A percentile compares a stretch with the other conserved stretches of the same genome.
phyloP scores from a whole-genome alignment of 2,888 invertebrate genomes.

The Anorthoa munda region DNA sequence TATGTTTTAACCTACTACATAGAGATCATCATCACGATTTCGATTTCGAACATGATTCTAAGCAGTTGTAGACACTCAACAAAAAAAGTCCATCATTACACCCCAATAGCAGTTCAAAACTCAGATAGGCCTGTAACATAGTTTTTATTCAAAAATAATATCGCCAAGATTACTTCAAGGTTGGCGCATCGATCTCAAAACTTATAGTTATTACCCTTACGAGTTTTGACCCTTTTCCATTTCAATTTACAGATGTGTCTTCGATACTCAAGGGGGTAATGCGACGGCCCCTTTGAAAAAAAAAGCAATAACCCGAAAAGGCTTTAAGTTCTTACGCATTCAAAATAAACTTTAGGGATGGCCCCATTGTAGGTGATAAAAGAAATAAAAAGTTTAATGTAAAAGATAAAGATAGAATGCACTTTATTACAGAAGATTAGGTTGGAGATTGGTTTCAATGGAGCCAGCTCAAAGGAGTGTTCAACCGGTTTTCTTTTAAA shows the following conservation, averaged over 20 bases:
- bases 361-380: constrained; percentile 58
- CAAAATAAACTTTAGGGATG: constrained; percentile 67
- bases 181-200: constrained; percentile 73
- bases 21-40: too few relatives aligned
- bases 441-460: constrained; percentile 39
- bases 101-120: background rate
- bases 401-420: constrained; percentile 57
- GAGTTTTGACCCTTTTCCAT: constrained; percentile 85
- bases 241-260: constrained; percentile 86
- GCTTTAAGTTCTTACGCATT: constrained; percentile 73
- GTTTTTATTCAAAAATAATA: constrained; percentile 44
- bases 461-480: constrained; percentile 21
- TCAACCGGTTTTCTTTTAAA: constrained; percentile 40
- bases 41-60: too few relatives aligned
- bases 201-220: constrained; percentile 81
- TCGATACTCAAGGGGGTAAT: constrained; percentile 79
- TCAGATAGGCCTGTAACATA: background rate
- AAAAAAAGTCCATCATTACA: background rate
- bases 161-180: constrained; percentile 62
- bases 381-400: constrained; percentile 61
- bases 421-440: constrained; percentile 55
- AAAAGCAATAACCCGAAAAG: constrained; percentile 78
- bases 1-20: too few relatives aligned
- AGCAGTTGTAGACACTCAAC: background rate
- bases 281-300: constrained; percentile 74